Conservation (phyloP, 1,140 invertebrate species). For the Diploscapter pachys region DNA sequence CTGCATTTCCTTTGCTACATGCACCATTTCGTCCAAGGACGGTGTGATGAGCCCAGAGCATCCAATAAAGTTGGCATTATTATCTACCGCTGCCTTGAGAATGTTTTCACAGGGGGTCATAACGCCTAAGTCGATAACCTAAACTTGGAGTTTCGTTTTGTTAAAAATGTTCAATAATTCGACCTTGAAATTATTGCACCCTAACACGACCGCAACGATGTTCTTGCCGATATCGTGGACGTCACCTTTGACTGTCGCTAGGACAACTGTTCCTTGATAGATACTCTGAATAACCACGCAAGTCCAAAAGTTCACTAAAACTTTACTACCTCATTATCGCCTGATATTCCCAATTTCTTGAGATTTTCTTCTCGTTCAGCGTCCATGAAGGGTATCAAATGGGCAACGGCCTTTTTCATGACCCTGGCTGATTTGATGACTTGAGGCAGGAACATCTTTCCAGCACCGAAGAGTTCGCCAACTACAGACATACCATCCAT, state of each 20-base stretch:
- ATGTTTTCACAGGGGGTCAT: slow-evolving; percentile 69
- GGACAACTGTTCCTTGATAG: slow-evolving; percentile 65
- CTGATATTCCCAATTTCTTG: slow-evolving; percentile 26
- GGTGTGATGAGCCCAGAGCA: slow-evolving; percentile 69
- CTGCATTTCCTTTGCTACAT: slow-evolving; percentile 69
- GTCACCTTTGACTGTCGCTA: slow-evolving; percentile 70
- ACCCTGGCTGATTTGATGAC: slow-evolving; percentile 69
- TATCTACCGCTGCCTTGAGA: slow-evolving; percentile 63
- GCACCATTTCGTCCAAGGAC: slow-evolving; percentile 69
- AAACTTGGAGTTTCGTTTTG: slow-evolving; percentile 59
- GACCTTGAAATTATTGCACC: slow-evolving; percentile 68
- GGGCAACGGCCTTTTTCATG: slow-evolving; percentile 70
- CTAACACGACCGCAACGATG: slow-evolving; percentile 69
- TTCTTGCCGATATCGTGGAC: slow-evolving; percentile 72
- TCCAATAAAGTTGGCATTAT: slow-evolving; percentile 66
- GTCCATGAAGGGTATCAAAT: slow-evolving; percentile 69
- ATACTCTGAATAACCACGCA: slow-evolving; percentile 46
- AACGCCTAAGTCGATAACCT: slow-evolving; percentile 68
- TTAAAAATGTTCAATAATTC: too few species aligned
- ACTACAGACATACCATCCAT: slow-evolving; percentile 70
- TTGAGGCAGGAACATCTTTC: slow-evolving; percentile 71
- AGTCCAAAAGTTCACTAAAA: too few species aligned
- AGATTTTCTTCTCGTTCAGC: slow-evolving; percentile 60
- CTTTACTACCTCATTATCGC: neutral
- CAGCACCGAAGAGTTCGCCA: slow-evolving; percentile 69